A percentile compares a stretch with the other conserved stretches of the same genome.
Evolutionary conservation across 2,888 invertebrate species (phyloP).

Genomic region (Luffia ferchaultella): DNA sequence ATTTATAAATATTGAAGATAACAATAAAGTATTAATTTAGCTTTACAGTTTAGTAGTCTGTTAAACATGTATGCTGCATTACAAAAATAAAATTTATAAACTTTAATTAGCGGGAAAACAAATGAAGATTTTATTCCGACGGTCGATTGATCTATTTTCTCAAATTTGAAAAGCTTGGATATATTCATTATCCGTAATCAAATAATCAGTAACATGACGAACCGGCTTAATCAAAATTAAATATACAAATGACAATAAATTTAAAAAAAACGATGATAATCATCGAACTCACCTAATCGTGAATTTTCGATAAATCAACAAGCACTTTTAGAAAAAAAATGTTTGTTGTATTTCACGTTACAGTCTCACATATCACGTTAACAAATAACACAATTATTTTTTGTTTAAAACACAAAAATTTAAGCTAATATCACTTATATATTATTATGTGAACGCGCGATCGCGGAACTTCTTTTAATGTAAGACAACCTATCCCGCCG

Average conservation of each 20-base stretch:
- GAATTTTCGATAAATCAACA: constrained; percentile 56
- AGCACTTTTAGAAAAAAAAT: constrained; percentile 38
- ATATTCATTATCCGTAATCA: no score
- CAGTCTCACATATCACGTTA: constrained; percentile 46
- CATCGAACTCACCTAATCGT: constrained; percentile 61
- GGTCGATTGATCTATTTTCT: no score
- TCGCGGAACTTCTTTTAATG: constrained; percentile 23
- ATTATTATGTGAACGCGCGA: constrained; percentile 18
- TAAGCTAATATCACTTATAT: constrained; percentile 35
- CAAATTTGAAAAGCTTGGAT: no score
- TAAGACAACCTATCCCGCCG: constrained; percentile 58
- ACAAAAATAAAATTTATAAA: no score
- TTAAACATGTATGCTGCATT: no score
- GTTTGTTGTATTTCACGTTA: constrained; percentile 22
- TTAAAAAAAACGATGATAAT: no score
- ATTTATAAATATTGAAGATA: no score
- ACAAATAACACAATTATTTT: constrained; percentile 43
- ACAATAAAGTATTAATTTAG: no score
- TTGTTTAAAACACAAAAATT: constrained; percentile 32
- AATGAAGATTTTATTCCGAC: no score
- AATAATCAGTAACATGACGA: no score
- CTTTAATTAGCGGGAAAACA: no score
- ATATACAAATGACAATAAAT: constrained; percentile 55
- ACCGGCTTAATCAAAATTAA: constrained; percentile 54
- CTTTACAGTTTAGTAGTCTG: no score